Percentiles rank a stretch among this genome's conserved stretches.
These are phyloP conservation scores for Ramphastos sulfuratus DNA, from an alignment of 2,113 vertebrate species.

Conservation along the genomic window DNA sequence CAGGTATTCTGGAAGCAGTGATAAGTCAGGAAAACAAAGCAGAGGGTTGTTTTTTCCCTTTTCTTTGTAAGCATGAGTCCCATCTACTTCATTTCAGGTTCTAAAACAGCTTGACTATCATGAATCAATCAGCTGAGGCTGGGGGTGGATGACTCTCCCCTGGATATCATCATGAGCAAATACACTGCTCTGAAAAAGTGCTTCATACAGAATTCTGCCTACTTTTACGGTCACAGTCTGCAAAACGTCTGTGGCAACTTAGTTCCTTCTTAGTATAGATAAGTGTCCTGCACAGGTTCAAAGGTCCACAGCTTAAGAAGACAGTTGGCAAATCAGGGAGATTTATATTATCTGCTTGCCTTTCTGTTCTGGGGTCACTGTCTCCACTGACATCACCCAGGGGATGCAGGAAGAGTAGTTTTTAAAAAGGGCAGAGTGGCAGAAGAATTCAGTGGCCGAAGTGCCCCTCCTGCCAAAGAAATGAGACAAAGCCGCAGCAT, in stretches of 20 bases:
- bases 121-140: not conserved
- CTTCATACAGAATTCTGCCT: not conserved
- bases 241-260: not conserved
- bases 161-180: not conserved
- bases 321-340: not conserved
- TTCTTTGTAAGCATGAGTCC: not conserved
- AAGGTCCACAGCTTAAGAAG: not conserved
- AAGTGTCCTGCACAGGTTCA: accelerated
- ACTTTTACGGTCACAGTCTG: not conserved
- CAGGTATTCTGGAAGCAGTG: not conserved
- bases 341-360: not conserved
- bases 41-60: not conserved
- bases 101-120: not conserved
- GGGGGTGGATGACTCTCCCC: not conserved
- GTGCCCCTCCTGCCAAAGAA: accelerated
- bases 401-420: not conserved
- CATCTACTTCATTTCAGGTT: not conserved
- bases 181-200: not conserved
- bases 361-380: not conserved
- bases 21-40: not conserved
- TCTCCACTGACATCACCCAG: not conserved
- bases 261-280: not conserved
- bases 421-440: not conserved
- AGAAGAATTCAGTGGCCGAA: not conserved
- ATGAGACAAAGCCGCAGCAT: not conserved